A percentile compares a stretch with the other conserved stretches of the same genome.
phyloP scores from a whole-genome alignment of 2,888 invertebrate genomes.

The Trissolcus japonicus region DNA sequence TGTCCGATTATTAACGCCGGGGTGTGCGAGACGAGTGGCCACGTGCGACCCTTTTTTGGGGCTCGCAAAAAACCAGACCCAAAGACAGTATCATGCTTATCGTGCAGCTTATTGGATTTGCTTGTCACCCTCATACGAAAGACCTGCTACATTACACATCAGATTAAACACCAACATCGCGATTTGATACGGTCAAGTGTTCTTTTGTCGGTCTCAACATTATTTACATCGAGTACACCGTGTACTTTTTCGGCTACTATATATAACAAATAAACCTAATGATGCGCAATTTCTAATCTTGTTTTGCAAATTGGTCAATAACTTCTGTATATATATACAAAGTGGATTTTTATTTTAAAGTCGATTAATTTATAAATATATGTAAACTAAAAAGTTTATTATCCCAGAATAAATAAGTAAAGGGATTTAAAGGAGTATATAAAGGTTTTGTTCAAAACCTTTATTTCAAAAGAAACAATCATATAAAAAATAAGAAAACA shows the following conservation, averaged over 20 bases:
- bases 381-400: too few species aligned
- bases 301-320: neutral
- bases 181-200: conserved; percentile 71
- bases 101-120: conserved; percentile 72
- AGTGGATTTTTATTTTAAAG: too few species aligned
- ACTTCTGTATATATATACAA: too few species aligned
- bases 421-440: too few species aligned
- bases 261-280: too few species aligned
- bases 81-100: conserved; percentile 70
- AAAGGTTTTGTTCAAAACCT: too few species aligned
- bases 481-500: too few species aligned
- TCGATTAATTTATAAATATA: too few species aligned
- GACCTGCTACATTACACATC: conserved; percentile 73
- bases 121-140: conserved; percentile 62
- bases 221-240: conserved; percentile 6
- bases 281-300: neutral
- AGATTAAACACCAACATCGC: conserved; percentile 69
- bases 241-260: too few species aligned
- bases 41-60: conserved; percentile 65
- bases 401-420: too few species aligned
- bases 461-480: too few species aligned
- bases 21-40: conserved; percentile 69
- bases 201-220: conserved; percentile 33
- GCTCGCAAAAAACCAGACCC: conserved; percentile 38
- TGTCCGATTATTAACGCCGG: conserved; percentile 74